These are phyloP conservation scores for Oostethus manadensis DNA, from an alignment of 2,113 vertebrate genomes.

Conservation along the genomic window DNA sequence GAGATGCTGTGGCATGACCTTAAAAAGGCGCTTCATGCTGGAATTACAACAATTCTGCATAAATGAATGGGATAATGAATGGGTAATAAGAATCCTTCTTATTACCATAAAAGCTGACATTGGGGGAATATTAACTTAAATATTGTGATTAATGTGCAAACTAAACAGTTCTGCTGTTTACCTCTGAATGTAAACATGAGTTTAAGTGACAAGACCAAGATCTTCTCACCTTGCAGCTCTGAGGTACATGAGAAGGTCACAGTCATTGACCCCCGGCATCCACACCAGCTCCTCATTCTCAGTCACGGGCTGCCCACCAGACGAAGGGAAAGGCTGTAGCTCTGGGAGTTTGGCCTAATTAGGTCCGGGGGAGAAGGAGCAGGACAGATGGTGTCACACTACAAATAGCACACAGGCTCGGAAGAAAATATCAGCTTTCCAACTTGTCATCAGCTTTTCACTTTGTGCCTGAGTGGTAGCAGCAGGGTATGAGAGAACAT, in stretches of 20 bases:
- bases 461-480: conserved; percentile 11
- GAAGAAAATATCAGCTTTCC: conserved; percentile 59
- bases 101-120: too few relatives aligned
- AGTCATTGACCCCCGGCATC: conserved; percentile 98
- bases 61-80: too few relatives aligned
- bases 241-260: conserved; percentile 98
- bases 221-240: conserved; percentile 88
- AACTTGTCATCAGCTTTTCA: conserved; percentile 41
- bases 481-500: background rate
- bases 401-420: conserved; percentile 57
- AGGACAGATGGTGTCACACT: conserved; percentile 62
- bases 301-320: conserved; percentile 84
- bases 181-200: background rate
- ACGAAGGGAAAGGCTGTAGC: conserved; percentile 90
- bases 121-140: too few relatives aligned
- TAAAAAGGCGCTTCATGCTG: too few relatives aligned
- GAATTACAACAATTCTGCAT: too few relatives aligned
- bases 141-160: too few relatives aligned
- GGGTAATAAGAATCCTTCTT: too few relatives aligned
- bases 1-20: too few relatives aligned
- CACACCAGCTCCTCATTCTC: conserved; percentile 97
- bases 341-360: conserved; percentile 96
- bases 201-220: background rate
- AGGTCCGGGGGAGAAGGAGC: conserved; percentile 38
- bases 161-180: too few relatives aligned